These are phyloP conservation scores for Cliona cf. orientalis DNA, from an alignment of 37 sponge, comb jelly and placozoan species.

Conservation along the genomic window DNA sequence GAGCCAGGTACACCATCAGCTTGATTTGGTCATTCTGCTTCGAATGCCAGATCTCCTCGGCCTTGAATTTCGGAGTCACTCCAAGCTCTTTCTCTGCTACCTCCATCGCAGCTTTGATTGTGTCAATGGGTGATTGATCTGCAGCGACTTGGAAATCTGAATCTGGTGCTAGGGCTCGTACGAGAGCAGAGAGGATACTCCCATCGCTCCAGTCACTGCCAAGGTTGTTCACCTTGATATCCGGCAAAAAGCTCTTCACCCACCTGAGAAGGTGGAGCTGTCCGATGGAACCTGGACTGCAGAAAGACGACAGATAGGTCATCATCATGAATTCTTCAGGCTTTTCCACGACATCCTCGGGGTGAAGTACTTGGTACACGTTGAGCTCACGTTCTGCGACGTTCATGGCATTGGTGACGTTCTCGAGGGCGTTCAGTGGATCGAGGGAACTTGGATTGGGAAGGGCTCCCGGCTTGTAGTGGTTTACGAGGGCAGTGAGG, in stretches of 20 bases:
- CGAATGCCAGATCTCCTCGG: conserved; percentile 57
- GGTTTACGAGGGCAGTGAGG: conserved; percentile 66
- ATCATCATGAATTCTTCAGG: conserved; percentile 78
- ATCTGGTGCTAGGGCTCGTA: conserved; percentile 52
- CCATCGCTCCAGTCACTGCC: conserved; percentile 81
- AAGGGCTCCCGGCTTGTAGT: conserved; percentile 70
- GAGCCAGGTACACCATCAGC: conserved; percentile 64
- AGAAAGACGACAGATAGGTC: conserved; percentile 83
- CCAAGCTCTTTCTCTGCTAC: too few species aligned
- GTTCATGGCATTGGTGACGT: conserved; percentile 59
- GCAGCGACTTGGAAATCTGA: too few species aligned
- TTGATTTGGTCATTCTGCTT: conserved; percentile 43
- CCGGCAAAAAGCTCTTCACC: conserved; percentile 62
- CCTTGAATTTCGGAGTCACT: conserved; percentile 7
- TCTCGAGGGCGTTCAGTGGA: conserved; percentile 54
- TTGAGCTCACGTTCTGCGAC: conserved; percentile 68
- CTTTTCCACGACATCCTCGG: conserved; percentile 58
- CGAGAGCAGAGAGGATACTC: conserved; percentile 66
- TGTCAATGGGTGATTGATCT: too few species aligned
- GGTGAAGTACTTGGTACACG: conserved; percentile 56
- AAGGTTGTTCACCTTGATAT: conserved; percentile 59
- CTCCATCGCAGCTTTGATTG: too few species aligned
- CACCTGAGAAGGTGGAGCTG: conserved; percentile 59
- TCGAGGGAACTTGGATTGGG: conserved; percentile 65
- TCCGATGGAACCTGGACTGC: conserved; percentile 65